phyloP scores from a whole-genome alignment of 2,888 invertebrate genomes.

The Catocala fraxini region DNA sequence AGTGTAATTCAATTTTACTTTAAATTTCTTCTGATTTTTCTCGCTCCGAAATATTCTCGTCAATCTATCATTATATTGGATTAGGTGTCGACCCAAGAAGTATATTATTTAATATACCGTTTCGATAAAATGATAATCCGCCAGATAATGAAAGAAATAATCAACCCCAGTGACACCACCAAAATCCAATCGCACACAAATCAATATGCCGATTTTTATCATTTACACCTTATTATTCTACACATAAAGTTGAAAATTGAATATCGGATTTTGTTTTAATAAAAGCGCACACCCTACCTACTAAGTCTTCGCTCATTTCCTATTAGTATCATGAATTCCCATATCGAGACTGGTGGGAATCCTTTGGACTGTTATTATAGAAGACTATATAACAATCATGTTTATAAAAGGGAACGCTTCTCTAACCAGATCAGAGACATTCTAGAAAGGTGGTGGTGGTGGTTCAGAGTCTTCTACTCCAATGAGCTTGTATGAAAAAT shows the following conservation, averaged over 20 bases:
- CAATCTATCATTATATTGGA: neutral
- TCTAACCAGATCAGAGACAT: too few relatives aligned
- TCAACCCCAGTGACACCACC: constrained; percentile 14
- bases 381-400: too few relatives aligned
- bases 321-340: constrained; percentile 39
- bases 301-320: constrained; percentile 43
- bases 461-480: too few relatives aligned
- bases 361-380: neutral
- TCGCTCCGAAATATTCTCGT: neutral
- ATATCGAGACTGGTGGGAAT: neutral
- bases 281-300: constrained; percentile 33
- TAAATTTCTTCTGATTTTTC: too few relatives aligned
- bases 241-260: constrained; percentile 16
- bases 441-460: too few relatives aligned
- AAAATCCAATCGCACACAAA: constrained; percentile 9
- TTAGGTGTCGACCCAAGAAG: neutral
- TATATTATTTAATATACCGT: constrained; percentile 1
- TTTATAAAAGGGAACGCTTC: too few relatives aligned
- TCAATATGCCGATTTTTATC: constrained; percentile 8
- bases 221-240: constrained; percentile 7
- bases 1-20: too few relatives aligned
- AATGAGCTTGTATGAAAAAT: too few relatives aligned
- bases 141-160: neutral
- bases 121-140: constrained; percentile 1
- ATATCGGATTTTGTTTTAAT: constrained; percentile 28